These are phyloP conservation scores for Cylindroiulus punctatus DNA, from an alignment of 2,888 invertebrate genomes.

Conservation along the genomic window DNA sequence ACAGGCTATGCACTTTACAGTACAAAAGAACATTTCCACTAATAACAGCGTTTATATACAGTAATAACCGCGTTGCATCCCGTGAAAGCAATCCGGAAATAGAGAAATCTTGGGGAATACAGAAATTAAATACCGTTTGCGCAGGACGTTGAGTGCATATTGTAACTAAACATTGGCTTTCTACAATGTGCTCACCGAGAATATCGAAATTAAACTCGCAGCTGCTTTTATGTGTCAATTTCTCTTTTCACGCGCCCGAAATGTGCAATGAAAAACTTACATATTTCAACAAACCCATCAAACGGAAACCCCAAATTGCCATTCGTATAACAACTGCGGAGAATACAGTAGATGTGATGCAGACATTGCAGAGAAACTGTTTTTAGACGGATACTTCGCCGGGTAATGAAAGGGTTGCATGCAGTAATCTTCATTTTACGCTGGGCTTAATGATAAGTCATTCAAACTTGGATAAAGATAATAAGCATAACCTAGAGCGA, in stretches of 20 bases:
- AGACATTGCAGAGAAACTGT: not conserved
- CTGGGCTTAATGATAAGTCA: not conserved
- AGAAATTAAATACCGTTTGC: not conserved
- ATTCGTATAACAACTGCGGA: not conserved
- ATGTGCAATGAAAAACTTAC: not conserved
- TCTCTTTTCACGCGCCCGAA: not conserved
- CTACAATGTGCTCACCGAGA: not conserved
- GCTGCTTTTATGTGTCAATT: not conserved
- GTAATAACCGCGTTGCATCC: not conserved
- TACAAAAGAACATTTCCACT: not conserved
- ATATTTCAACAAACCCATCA: not conserved
- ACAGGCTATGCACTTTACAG: not conserved
- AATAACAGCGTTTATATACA: not conserved
- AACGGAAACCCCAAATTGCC: not conserved
- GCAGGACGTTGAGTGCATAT: not conserved
- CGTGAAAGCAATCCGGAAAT: not conserved
- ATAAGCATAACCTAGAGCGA: not conserved
- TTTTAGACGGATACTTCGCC: not conserved
- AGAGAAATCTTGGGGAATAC: not conserved
- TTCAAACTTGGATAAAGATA: constrained; percentile 1
- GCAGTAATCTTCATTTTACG: not conserved
- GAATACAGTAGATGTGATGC: not conserved
- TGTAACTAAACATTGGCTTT: not conserved
- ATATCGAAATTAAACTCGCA: constrained; percentile 12
- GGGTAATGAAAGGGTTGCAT: not conserved